Evolutionary conservation across 2,888 invertebrate genomes (phyloP).

Genomic region (Ceriagrion tenellum): DNA sequence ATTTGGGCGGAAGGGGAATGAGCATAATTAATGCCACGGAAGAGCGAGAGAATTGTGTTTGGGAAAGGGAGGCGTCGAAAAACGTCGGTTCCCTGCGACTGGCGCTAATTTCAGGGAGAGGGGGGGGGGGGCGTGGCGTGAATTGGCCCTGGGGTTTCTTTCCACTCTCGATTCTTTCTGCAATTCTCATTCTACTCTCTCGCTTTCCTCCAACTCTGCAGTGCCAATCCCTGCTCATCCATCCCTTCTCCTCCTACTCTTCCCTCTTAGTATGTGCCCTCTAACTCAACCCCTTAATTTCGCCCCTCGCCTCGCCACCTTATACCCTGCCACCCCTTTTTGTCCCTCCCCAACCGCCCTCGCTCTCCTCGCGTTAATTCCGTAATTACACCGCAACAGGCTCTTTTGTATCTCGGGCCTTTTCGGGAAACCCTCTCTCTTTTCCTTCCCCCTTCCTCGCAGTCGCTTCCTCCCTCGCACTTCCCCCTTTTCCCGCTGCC

Average conservation of each 20-base stretch:
- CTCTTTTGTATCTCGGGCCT: conserved; percentile 49
- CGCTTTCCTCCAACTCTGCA: background rate
- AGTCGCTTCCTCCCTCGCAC: background rate
- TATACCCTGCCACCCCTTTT: background rate
- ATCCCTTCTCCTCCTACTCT: background rate
- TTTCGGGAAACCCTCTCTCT: conserved; percentile 1
- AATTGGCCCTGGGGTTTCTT: conserved; percentile 35
- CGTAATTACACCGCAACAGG: conserved; percentile 64
- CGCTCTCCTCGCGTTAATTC: conserved; percentile 43
- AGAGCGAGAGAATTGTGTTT: background rate
- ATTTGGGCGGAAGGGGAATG: background rate
- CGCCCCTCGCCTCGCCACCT: background rate
- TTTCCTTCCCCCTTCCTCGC: background rate
- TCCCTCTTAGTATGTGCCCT: background rate
- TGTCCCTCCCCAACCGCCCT: background rate
- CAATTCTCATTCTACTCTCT: conserved; percentile 7
- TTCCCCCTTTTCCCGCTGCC: background rate
- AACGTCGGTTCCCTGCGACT: conserved; percentile 46
- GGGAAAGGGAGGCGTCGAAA: background rate
- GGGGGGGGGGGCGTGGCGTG: background rate
- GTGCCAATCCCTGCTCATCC: background rate
- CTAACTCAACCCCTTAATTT: background rate
- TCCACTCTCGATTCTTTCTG: conserved; percentile 37
- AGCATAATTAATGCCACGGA: conserved; percentile 23
- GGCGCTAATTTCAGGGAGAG: conserved; percentile 21